Base-by-base conservation (phyloP, 2,888 invertebrate species). In the Caenorhabditis virilis region DNA sequence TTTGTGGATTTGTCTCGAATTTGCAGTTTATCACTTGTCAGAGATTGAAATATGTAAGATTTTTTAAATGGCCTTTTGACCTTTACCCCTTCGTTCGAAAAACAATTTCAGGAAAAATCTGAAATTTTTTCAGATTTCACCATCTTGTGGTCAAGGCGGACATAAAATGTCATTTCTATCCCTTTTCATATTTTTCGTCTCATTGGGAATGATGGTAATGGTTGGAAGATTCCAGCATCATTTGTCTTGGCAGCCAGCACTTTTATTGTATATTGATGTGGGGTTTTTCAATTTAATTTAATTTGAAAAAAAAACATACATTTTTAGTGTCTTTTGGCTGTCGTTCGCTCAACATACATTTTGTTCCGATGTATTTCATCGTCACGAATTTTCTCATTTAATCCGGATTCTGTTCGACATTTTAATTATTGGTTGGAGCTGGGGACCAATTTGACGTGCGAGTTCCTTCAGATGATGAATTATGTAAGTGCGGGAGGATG, bases 361-460 rank as follows among this genome's bases (percentile, higher is more conserved):
- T 27, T 75, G 30, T 48, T 71, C 48, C 64, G 72, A 18, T 72
- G 72, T 48, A 42, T 71, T n/a, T 65, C 69, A 1, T 66, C 71
- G 6, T 66, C 71, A 18, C 43, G 56, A 7, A 27, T 53, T 6
- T 67, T 75, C 52, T 50, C 64, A 20, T 64, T 59, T 49, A 50
- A 54, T 7, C 65, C 72, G 0, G 72, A 72, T 35, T 49, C 56
- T 1, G 63, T 69, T 18, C 54, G 72, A 7, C 69, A 72, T 36
- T 66, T 69, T 60, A 67, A 64, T 45, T 72, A 72, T 50, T 69
- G 64, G 62, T 60, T 72, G n/a, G 72, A 72, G 26, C 55, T 72
- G 7, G 26, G 41, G 38, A 55, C 56, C 18, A 50, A 51, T 27
- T 47, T 72, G 18, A 48, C 48, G 22, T 57, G 63, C 26, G 72